Percentiles rank a stretch among this genome's conserved stretches.
Conservation (phyloP, 2,888 invertebrate genomes). For the Notodonta dromedarius region DNA sequence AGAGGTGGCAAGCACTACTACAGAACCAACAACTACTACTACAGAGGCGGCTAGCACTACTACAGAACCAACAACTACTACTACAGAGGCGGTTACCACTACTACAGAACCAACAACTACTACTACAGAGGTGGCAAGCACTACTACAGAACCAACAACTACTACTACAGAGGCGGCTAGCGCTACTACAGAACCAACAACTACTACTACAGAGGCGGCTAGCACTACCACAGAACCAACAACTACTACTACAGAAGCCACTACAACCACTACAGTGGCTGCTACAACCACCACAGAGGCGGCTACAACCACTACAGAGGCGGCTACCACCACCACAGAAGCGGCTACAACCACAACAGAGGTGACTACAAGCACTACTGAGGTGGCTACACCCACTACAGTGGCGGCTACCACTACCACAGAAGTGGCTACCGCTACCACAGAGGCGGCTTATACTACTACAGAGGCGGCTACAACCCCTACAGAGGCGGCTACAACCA, state of each 20-base stretch:
- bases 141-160: slow-evolving; percentile 11
- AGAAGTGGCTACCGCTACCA: neutral
- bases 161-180: slow-evolving; percentile 2
- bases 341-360: neutral
- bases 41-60: slow-evolving; percentile 12
- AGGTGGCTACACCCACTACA: neutral
- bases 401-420: neutral
- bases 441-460: neutral
- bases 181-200: slow-evolving; percentile 8
- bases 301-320: slow-evolving; percentile 1
- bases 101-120: slow-evolving; percentile 11
- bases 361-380: neutral
- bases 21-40: slow-evolving; percentile 5
- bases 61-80: slow-evolving; percentile 9
- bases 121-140: slow-evolving; percentile 6
- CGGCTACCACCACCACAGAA: neutral
- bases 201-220: slow-evolving; percentile 7
- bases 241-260: slow-evolving; percentile 8
- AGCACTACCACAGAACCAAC: slow-evolving; percentile 10
- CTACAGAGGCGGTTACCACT: slow-evolving; percentile 4
- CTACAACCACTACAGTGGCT: slow-evolving; percentile 7
- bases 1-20: slow-evolving; percentile 11
- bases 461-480: neutral
- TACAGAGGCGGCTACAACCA: slow-evolving; percentile 3
- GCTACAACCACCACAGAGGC: slow-evolving; percentile 2